These are phyloP conservation scores for Elephas maximus DNA, from an alignment of 2,113 vertebrate genomes.

Conservation along the genomic window DNA sequence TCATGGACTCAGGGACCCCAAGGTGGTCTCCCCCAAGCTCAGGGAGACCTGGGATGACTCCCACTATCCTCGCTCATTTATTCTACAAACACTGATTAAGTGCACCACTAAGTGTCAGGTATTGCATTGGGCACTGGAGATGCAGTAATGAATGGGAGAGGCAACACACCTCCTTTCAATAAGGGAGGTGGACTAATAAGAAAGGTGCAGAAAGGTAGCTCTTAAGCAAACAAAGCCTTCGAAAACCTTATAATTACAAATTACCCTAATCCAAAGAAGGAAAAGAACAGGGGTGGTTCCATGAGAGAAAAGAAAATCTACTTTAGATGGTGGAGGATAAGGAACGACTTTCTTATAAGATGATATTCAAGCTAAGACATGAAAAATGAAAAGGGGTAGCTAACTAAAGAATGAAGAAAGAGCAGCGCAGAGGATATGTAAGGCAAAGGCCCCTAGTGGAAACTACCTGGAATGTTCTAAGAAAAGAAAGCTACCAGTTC, in stretches of 20 bases:
- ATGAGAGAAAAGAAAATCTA: neutral
- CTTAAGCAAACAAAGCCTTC: neutral
- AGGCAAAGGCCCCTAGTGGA: neutral
- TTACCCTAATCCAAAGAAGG: neutral
- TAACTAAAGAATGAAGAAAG: neutral
- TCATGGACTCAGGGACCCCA: neutral
- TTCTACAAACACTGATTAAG: rapidly evolving
- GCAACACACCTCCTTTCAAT: neutral
- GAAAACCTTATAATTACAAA: neutral
- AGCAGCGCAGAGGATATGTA: neutral
- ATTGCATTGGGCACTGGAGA: neutral
- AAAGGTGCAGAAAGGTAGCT: neutral
- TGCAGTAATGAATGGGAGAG: neutral
- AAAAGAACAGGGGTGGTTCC: neutral
- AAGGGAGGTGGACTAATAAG: neutral
- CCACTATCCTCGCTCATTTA: neutral
- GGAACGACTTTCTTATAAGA: neutral
- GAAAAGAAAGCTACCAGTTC: neutral
- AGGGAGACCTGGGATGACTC: too few species aligned
- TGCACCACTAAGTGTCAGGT: neutral
- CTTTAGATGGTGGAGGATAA: neutral
- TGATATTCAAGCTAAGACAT: neutral
- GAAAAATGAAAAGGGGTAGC: neutral
- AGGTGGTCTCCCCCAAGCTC: neutral
- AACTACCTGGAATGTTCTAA: neutral